Conservation (phyloP, 2,113 vertebrate genomes). For the Myotis lucifugus region DNA sequence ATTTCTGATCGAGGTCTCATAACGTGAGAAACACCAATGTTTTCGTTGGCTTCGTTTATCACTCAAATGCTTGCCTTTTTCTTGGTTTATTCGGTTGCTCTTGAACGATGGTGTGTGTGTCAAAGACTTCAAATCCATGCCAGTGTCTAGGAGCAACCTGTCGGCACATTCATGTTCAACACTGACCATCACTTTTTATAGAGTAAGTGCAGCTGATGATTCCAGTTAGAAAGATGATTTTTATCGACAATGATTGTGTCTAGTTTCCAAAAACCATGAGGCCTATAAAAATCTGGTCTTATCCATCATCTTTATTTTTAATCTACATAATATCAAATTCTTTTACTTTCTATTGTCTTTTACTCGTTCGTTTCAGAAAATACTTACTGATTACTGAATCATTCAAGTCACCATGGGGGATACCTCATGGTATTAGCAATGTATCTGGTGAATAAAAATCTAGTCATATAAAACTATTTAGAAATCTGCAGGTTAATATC, state of each 20-base stretch:
- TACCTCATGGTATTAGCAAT: not conserved
- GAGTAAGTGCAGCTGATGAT: not conserved
- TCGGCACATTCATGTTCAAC: not conserved
- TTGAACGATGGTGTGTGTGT: not conserved
- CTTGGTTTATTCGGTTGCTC: not conserved
- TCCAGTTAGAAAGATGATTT: not conserved
- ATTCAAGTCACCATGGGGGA: not conserved
- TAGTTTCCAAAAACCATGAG: not conserved
- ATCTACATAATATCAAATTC: not conserved
- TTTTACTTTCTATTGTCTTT: not conserved
- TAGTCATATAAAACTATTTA: not conserved
- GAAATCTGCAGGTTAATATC: not conserved
- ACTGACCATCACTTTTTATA: not conserved
- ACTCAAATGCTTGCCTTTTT: not conserved
- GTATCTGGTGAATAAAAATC: not conserved
- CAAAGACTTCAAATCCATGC: not conserved
- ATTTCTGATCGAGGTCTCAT: not conserved
- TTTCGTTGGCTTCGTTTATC: not conserved
- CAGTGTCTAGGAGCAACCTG: not conserved
- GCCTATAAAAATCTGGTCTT: not conserved
- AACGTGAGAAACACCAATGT: not conserved
- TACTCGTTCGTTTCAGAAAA: not conserved
- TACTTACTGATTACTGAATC: not conserved
- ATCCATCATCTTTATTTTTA: not conserved
- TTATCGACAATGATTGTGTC: not conserved